A percentile compares a stretch with the other conserved stretches of the same genome.
These are phyloP conservation scores for Trachelus tabidus DNA, from an alignment of 2,888 invertebrate species.

Conservation along the genomic window DNA sequence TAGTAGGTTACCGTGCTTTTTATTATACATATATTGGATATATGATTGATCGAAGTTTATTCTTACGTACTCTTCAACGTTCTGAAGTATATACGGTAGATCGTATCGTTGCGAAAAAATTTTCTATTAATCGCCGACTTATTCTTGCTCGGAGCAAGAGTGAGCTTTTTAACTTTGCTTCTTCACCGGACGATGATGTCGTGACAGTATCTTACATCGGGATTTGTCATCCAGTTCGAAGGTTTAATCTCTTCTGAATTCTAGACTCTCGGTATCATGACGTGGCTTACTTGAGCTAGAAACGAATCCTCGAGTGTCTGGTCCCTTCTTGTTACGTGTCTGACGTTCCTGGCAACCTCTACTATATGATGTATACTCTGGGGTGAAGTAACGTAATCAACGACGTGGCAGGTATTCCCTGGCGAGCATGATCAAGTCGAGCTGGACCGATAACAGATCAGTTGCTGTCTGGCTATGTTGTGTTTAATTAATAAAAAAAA, in stretches of 20 bases:
- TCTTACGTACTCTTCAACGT: background rate
- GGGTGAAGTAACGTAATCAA: conserved; percentile 37
- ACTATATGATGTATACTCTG: conserved; percentile 20
- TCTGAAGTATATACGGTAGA: background rate
- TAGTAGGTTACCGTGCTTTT: background rate
- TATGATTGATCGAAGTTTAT: background rate
- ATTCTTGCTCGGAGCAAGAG: background rate
- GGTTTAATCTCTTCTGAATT: background rate
- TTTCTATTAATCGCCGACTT: background rate
- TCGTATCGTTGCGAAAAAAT: background rate
- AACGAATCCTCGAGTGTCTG: background rate
- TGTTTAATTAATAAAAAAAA: background rate
- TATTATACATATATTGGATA: background rate
- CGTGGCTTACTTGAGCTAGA: background rate
- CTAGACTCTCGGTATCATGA: background rate
- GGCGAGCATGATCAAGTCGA: conserved; percentile 29
- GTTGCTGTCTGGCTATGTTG: background rate
- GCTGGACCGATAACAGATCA: background rate
- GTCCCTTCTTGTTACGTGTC: background rate
- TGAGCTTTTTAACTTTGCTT: background rate
- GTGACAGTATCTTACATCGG: background rate
- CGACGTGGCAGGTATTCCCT: conserved; percentile 32
- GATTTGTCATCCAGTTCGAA: background rate
- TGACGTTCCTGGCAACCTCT: background rate
- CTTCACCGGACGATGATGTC: too few relatives aligned